Evolutionary conservation across 2,888 invertebrate species (phyloP).

Genomic region (Dolichomitus sp.): DNA sequence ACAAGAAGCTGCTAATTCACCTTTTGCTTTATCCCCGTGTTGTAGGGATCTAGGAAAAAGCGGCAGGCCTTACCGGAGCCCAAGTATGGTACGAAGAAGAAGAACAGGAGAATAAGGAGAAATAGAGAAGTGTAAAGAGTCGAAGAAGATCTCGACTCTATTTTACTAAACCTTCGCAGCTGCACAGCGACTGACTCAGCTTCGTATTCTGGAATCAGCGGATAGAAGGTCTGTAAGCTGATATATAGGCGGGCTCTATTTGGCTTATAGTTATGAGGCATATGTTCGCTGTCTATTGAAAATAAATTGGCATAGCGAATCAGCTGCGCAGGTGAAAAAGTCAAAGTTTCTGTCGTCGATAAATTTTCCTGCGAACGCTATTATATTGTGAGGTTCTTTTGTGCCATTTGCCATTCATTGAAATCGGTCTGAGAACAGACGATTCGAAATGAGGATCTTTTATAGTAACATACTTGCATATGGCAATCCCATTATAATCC

Average conservation of each 20-base stretch:
- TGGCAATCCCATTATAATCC: conserved; percentile 16
- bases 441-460: conserved; percentile 6
- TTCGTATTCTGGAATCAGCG: conserved; percentile 2
- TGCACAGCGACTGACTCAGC: conserved; percentile 33
- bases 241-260: background rate
- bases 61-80: background rate
- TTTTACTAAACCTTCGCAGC: conserved; percentile 31
- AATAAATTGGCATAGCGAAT: background rate
- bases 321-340: background rate
- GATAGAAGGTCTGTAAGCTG: background rate
- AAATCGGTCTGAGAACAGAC: background rate
- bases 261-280: background rate
- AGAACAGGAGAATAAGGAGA: conserved; percentile 32
- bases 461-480: background rate
- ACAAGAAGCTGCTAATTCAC: conserved; percentile 78
- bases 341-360: conserved; percentile 8
- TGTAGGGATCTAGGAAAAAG: conserved; percentile 16
- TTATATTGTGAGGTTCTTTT: conserved; percentile 14
- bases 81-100: background rate
- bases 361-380: conserved; percentile 24
- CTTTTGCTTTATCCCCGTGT: conserved; percentile 71
- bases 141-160: conserved; percentile 12
- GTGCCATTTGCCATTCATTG: conserved; percentile 2
- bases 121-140: conserved; percentile 23
- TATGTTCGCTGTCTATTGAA: background rate